These are phyloP conservation scores for Oscheius sp. DNA, from an alignment of 2,888 invertebrate species.

Conservation along the genomic window DNA sequence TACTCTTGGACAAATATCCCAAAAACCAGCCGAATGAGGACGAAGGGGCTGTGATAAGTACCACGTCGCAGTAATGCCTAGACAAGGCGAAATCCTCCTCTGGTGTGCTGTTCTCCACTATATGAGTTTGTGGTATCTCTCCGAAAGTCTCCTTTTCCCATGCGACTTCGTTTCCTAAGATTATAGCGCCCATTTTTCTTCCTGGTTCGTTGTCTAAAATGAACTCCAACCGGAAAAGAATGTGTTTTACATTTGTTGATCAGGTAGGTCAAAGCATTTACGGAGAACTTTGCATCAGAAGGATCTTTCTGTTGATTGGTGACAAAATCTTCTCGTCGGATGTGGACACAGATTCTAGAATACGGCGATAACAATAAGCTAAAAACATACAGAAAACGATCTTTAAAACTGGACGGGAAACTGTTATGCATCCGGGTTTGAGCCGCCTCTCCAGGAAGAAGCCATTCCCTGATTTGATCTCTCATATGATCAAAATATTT, in stretches of 20 bases:
- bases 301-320: neutral
- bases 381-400: neutral
- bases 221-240: too few relatives aligned
- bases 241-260: neutral
- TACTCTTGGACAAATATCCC: neutral
- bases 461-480: neutral
- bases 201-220: neutral
- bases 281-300: neutral
- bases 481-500: neutral
- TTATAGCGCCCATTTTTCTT: neutral
- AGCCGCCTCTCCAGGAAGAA: neutral
- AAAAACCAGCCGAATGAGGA: conserved; percentile 1
- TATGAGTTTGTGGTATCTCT: neutral
- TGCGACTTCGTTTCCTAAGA: neutral
- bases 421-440: neutral
- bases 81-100: neutral
- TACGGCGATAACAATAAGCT: neutral
- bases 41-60: neutral
- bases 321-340: neutral
- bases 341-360: conserved; percentile 6
- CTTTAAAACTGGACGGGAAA: neutral
- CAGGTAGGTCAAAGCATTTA: neutral
- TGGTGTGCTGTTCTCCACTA: neutral
- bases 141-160: neutral
- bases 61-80: neutral